Conservation (phyloP, 2,797 vertebrate species). For the Hypotaenidia philippensis region DNA sequence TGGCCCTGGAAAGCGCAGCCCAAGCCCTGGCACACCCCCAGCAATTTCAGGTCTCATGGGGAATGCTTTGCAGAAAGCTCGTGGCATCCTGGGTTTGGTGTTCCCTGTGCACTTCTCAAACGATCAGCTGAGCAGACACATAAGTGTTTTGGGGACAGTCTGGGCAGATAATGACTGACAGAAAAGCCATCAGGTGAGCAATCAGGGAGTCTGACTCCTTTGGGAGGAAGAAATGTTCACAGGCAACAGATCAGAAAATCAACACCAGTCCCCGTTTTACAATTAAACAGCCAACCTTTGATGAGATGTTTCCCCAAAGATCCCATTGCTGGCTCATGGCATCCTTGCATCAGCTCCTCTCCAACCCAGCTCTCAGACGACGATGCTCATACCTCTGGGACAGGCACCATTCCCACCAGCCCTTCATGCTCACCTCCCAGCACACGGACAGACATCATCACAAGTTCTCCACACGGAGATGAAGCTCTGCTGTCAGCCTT, state of each 20-base stretch:
- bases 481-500: neutral
- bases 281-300: neutral
- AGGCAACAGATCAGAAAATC: neutral
- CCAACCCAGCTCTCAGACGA: accelerated
- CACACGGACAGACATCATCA: neutral
- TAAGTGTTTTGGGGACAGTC: neutral
- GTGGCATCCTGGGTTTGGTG: neutral
- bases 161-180: neutral
- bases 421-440: neutral
- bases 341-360: neutral
- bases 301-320: neutral
- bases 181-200: neutral
- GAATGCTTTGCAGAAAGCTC: neutral
- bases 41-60: neutral
- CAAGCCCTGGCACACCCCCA: neutral
- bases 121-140: accelerated
- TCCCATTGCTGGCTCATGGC: neutral
- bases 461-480: neutral
- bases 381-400: neutral
- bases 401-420: neutral
- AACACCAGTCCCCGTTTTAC: neutral
- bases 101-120: neutral
- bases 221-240: neutral
- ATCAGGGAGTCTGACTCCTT: neutral
- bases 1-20: neutral